Conservation (phyloP, 2,113 vertebrate species). For the Desmodus rotundus region DNA sequence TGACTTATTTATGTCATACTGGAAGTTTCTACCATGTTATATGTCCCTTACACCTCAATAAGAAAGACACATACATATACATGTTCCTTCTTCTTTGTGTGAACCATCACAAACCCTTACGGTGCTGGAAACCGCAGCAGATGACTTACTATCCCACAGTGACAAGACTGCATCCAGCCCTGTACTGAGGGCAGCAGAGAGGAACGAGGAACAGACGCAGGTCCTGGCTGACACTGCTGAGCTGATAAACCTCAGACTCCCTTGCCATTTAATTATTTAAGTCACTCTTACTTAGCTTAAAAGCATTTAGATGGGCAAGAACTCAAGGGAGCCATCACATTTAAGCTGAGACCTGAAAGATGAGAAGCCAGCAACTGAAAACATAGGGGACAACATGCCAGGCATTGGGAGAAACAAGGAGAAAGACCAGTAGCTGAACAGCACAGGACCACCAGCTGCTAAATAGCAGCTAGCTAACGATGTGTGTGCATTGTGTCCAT, state of each 20-base stretch:
- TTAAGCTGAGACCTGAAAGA: background rate
- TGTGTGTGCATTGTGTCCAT: rapidly evolving
- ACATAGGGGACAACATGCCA: background rate
- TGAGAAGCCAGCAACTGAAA: background rate
- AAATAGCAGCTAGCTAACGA: background rate
- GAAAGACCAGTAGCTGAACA: background rate
- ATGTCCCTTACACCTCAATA: background rate
- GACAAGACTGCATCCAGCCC: background rate
- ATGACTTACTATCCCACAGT: background rate
- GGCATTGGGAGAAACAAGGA: background rate
- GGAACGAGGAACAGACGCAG: background rate
- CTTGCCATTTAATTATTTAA: background rate
- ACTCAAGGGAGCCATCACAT: background rate
- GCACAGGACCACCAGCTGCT: background rate
- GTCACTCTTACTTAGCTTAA: background rate
- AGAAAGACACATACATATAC: background rate
- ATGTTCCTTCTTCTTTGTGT: background rate
- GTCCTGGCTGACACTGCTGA: background rate
- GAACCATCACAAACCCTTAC: background rate
- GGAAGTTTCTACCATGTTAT: background rate
- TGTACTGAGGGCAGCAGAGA: background rate
- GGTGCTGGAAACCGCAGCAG: background rate
- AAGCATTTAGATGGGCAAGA: background rate
- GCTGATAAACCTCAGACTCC: background rate
- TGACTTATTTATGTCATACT: background rate